Conservation (phyloP, 2,888 invertebrate genomes). For the Cinara cedri region DNA sequence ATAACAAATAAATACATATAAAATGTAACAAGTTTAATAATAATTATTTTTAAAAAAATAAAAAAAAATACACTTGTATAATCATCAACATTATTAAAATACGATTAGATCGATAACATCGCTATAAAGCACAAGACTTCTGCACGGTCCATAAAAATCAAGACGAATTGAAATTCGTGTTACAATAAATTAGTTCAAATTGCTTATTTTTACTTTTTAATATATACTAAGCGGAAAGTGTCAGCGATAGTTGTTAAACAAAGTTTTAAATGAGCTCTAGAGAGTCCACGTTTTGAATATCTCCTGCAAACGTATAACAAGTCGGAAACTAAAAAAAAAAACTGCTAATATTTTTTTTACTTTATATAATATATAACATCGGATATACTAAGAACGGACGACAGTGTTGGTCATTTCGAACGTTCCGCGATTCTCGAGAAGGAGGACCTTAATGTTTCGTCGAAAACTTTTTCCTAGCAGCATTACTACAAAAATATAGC, state of each 20-base stretch:
- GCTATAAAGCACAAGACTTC: too few species aligned
- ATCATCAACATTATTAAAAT: too few species aligned
- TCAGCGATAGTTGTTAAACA: conserved; percentile 5
- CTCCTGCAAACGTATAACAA: conserved; percentile 14
- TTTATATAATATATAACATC: not conserved
- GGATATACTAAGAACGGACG: not conserved
- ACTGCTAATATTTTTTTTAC: conserved; percentile 15
- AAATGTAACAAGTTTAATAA: too few species aligned
- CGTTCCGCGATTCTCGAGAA: not conserved
- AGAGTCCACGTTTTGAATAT: conserved; percentile 13
- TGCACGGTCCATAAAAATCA: too few species aligned
- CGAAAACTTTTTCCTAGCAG: conserved; percentile 17
- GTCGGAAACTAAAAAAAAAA: conserved; percentile 25
- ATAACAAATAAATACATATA: too few species aligned
- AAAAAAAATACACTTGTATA: too few species aligned
- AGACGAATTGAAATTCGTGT: not conserved
- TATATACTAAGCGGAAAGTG: conserved; percentile 3
- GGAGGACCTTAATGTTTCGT: conserved; percentile 9
- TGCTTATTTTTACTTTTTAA: not conserved
- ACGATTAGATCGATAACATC: too few species aligned
- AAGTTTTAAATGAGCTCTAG: conserved; percentile 16
- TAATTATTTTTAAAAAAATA: too few species aligned
- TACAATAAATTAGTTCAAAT: conserved; percentile 23
- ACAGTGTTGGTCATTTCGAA: not conserved
- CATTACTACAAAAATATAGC: not conserved